phyloP scores from a whole-genome alignment of 2,797 vertebrate species.

The Eidolon dupreanum region DNA sequence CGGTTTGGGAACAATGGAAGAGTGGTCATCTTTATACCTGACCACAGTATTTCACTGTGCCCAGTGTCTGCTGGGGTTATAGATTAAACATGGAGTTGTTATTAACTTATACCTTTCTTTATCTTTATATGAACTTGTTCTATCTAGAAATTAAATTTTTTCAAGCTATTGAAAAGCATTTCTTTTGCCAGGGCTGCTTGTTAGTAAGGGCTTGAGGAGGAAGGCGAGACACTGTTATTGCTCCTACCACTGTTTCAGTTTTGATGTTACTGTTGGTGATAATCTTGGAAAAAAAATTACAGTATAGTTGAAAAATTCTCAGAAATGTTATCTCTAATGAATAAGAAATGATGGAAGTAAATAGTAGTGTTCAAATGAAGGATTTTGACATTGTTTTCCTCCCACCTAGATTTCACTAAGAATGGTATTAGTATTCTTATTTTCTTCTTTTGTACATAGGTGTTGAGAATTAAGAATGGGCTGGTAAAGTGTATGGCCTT shows the following conservation, averaged over 20 bases:
- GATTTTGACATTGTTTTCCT: neutral
- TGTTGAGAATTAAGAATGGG: neutral
- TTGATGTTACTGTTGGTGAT: neutral
- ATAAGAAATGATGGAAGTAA: neutral
- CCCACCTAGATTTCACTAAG: neutral
- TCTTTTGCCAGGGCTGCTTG: neutral
- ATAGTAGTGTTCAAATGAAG: neutral
- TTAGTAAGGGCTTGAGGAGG: neutral
- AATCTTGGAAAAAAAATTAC: slow-evolving; percentile 38
- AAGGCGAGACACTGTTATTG: slow-evolving; percentile 7
- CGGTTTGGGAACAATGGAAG: neutral
- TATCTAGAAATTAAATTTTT: neutral
- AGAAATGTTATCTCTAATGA: neutral
- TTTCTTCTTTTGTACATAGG: slow-evolving; percentile 27
- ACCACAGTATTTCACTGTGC: neutral
- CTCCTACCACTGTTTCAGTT: neutral
- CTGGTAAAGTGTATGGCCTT: neutral
- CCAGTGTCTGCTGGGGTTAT: neutral
- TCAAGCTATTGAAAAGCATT: slow-evolving; percentile 25
- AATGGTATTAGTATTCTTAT: neutral
- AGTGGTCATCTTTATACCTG: neutral
- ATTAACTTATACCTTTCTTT: neutral
- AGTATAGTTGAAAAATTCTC: neutral
- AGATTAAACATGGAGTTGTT: neutral
- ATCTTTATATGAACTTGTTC: slow-evolving; percentile 43